phyloP scores from a whole-genome alignment of 1,140 invertebrate genomes.

The Bombyx mandarina region DNA sequence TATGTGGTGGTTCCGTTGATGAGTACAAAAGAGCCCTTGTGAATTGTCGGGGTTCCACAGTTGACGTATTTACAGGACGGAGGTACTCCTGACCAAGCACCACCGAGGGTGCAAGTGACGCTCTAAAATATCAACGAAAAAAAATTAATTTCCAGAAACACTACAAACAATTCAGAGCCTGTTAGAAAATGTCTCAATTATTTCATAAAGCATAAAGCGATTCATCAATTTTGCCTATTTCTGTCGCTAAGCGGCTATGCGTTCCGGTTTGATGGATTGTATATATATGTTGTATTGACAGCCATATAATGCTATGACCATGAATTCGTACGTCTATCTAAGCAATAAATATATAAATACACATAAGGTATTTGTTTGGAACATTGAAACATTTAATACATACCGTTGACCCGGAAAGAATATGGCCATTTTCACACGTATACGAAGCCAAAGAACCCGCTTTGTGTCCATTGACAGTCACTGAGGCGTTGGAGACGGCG shows the following conservation, averaged over 20 bases:
- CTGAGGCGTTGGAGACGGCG: conserved; percentile 80
- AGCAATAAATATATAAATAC: too few species aligned
- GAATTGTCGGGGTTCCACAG: conserved; percentile 86
- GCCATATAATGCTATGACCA: too few species aligned
- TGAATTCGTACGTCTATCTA: too few species aligned
- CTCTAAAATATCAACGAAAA: conserved; percentile 67
- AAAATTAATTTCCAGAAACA: background rate
- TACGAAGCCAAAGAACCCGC: conserved; percentile 85
- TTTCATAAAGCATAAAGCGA: too few species aligned
- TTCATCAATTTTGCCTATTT: too few species aligned
- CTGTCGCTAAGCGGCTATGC: too few species aligned
- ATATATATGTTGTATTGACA: too few species aligned
- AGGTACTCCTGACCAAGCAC: conserved; percentile 84
- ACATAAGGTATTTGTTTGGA: too few species aligned
- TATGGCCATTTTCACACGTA: conserved; percentile 86
- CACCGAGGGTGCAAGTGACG: conserved; percentile 84
- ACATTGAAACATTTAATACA: conserved; percentile 28
- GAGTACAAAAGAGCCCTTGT: conserved; percentile 80
- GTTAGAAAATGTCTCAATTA: too few species aligned
- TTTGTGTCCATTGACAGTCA: conserved; percentile 77
- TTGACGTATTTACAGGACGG: conserved; percentile 89
- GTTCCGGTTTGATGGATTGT: too few species aligned
- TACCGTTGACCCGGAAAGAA: conserved; percentile 85
- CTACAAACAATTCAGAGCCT: background rate
- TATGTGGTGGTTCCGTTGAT: conserved; percentile 86